Conservation (phyloP, 2,888 invertebrate species). For the Ormyrus pomaceus region DNA sequence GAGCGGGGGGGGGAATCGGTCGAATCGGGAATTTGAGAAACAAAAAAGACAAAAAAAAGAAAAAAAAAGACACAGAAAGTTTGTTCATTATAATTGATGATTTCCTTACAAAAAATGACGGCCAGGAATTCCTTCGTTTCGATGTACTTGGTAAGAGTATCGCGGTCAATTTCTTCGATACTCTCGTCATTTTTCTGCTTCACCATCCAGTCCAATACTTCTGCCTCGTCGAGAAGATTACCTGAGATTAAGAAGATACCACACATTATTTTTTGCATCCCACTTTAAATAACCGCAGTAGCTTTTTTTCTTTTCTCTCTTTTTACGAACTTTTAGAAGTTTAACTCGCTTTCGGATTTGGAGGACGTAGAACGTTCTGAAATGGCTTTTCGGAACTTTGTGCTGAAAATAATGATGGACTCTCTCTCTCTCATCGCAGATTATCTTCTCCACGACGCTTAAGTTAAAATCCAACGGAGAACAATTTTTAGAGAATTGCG, state of each 20-base stretch:
- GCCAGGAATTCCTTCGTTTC: constrained; percentile 94
- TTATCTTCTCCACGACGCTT: constrained; percentile 56
- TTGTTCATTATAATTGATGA: constrained; percentile 45
- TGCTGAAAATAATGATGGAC: constrained; percentile 54
- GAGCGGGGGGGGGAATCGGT: too few relatives aligned
- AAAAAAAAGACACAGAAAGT: neutral
- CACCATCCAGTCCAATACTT: constrained; percentile 93
- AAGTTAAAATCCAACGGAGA: neutral
- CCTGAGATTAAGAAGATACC: constrained; percentile 76
- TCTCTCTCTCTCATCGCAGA: constrained; percentile 57
- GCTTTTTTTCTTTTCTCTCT: constrained; percentile 4
- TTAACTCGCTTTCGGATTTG: neutral
- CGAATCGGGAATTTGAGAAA: too few relatives aligned
- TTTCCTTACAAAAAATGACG: constrained; percentile 92
- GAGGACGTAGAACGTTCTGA: constrained; percentile 62
- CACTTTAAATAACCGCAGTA: too few relatives aligned
- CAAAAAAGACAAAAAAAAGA: neutral
- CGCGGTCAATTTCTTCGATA: constrained; percentile 92
- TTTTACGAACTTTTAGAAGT: constrained; percentile 12
- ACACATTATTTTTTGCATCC: constrained; percentile 47
- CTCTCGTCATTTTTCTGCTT: constrained; percentile 94
- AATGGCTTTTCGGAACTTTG: constrained; percentile 63
- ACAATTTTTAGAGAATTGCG: constrained; percentile 1
- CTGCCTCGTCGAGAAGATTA: constrained; percentile 85
- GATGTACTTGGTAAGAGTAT: constrained; percentile 88